Evolutionary conservation across 2,888 invertebrate species (phyloP).

Genomic region (Calliphora vomitoria): DNA sequence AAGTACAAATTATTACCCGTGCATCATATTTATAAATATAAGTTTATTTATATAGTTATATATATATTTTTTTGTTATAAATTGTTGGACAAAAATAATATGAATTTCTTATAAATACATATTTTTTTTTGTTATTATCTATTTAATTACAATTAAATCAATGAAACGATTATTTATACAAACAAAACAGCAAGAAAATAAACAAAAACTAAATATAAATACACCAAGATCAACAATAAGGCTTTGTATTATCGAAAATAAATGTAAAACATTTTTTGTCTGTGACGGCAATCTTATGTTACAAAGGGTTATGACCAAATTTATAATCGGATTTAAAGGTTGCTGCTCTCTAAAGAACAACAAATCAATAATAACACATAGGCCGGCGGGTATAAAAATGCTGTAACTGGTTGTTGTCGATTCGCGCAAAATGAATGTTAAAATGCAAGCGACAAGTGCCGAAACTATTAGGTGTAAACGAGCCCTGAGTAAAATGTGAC

Average conservation of each 20-base stretch:
- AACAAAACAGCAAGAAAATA: conserved; percentile 62
- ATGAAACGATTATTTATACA: conserved; percentile 59
- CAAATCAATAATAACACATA: conserved; percentile 71
- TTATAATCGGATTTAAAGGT: conserved; percentile 68
- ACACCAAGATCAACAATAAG: conserved; percentile 72
- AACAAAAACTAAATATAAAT: conserved; percentile 73
- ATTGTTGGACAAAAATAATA: conserved; percentile 44
- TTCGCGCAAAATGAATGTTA: conserved; percentile 50
- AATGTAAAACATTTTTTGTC: conserved; percentile 65
- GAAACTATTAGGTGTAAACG: conserved; percentile 72
- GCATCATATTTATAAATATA: conserved; percentile 64
- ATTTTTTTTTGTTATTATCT: conserved; percentile 19
- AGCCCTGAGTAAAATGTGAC: conserved; percentile 63
- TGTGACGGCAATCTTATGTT: conserved; percentile 66
- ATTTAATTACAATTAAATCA: conserved; percentile 70
- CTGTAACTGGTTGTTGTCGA: conserved; percentile 48
- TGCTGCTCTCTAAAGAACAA: conserved; percentile 71
- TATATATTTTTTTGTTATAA: not conserved
- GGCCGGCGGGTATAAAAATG: conserved; percentile 70
- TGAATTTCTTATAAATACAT: conserved; percentile 46
- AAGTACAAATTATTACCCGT: conserved; percentile 28
- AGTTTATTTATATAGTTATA: conserved; percentile 54
- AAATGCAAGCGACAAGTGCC: conserved; percentile 66
- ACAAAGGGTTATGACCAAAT: conserved; percentile 65
- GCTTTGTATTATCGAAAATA: conserved; percentile 71